Percentiles rank a stretch among this genome's conserved stretches.
Evolutionary conservation across 2,113 vertebrate genomes (phyloP).

Genomic region (Cervus canadensis): DNA sequence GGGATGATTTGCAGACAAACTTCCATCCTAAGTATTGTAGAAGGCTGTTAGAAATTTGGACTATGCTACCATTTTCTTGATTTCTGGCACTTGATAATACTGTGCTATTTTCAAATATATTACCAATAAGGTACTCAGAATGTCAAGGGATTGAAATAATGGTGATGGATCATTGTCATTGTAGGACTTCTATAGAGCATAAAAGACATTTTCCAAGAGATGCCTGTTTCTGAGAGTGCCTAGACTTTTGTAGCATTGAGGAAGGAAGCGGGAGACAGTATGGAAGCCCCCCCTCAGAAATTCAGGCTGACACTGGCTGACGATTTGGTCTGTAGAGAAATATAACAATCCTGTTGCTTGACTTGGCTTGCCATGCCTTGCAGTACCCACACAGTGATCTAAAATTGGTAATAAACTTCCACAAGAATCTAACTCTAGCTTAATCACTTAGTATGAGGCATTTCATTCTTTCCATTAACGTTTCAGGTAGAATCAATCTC

Average conservation of each 20-base stretch:
- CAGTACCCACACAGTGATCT: not conserved
- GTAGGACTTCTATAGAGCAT: not conserved
- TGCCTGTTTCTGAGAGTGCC: not conserved
- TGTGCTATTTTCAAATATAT: not conserved
- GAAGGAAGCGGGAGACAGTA: not conserved
- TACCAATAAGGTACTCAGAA: not conserved
- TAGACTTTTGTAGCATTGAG: not conserved
- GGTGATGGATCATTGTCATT: not conserved
- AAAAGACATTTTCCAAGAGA: not conserved
- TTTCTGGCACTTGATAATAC: not conserved
- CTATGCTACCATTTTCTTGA: not conserved
- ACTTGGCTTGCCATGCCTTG: not conserved
- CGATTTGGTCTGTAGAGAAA: not conserved
- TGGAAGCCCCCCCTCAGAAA: not conserved
- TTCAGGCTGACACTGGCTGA: not conserved
- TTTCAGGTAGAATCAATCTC: not conserved
- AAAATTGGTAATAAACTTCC: not conserved
- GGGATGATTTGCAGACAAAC: not conserved
- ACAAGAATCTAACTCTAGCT: not conserved
- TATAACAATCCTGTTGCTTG: not conserved
- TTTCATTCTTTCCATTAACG: not conserved
- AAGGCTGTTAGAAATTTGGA: not conserved
- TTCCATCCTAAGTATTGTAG: not conserved
- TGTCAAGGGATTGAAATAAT: not conserved
- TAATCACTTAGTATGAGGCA: not conserved